Conservation (phyloP, 2,888 invertebrate species). For the Chymomyza amoena region DNA sequence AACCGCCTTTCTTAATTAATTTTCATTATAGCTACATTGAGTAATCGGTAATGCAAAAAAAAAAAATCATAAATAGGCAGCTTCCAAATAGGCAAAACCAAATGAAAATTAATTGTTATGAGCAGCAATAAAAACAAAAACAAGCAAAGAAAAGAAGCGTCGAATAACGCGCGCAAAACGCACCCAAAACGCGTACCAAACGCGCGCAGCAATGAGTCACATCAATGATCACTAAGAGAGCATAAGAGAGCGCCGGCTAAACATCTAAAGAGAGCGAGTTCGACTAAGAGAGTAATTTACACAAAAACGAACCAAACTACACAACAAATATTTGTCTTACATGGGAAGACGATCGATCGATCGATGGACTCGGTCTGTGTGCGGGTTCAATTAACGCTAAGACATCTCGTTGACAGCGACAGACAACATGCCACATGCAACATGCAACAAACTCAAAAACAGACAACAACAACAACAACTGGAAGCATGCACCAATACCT, state of each 20-base stretch:
- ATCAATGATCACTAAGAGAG: background rate
- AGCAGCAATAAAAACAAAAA: conserved; percentile 47
- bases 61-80: background rate
- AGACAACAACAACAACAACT: background rate
- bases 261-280: conserved; percentile 41
- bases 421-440: conserved; percentile 22
- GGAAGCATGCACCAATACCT: conserved; percentile 16
- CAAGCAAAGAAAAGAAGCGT: background rate
- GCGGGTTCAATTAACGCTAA: conserved; percentile 69
- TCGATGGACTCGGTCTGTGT: conserved; percentile 42
- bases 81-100: conserved; percentile 15
- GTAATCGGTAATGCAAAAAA: background rate
- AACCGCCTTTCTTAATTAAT: conserved; percentile 56
- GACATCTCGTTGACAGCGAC: conserved; percentile 31
- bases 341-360: conserved; percentile 34
- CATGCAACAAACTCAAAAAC: background rate
- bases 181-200: background rate
- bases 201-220: conserved; percentile 6
- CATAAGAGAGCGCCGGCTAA: background rate
- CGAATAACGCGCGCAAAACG: conserved; percentile 5
- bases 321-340: conserved; percentile 49
- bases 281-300: background rate
- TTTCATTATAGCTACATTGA: conserved; percentile 50
- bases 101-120: conserved; percentile 66
- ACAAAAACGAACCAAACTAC: conserved; percentile 52